phyloP scores from a whole-genome alignment of 2,888 invertebrate species.

The Cataglyphis livida region DNA sequence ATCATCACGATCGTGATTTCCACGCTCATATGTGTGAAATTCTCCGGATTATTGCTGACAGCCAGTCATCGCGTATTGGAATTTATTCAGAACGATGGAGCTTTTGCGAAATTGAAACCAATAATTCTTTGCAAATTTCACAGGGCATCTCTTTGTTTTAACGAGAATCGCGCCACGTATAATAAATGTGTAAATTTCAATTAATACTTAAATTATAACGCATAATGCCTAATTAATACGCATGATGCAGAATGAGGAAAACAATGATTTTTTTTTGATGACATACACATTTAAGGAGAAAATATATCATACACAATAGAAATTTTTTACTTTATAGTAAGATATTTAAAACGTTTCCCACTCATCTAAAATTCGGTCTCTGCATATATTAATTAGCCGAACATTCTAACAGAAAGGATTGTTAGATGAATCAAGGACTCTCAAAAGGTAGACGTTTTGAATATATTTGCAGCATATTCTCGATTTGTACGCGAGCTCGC shows the following conservation, averaged over 20 bases:
- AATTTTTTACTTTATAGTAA: not conserved
- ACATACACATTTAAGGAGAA: not conserved
- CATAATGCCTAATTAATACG: not conserved
- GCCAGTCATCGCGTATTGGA: not conserved
- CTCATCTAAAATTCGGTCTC: slow-evolving; percentile 8
- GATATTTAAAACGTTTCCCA: not conserved
- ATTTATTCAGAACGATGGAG: slow-evolving; percentile 41
- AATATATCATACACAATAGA: not conserved
- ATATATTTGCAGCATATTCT: slow-evolving; percentile 42
- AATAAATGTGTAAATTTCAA: slow-evolving; percentile 32
- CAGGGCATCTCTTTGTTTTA: slow-evolving; percentile 31
- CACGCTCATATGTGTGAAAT: slow-evolving; percentile 12
- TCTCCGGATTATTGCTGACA: slow-evolving; percentile 40
- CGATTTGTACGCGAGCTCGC: slow-evolving; percentile 46
- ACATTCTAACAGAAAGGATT: slow-evolving; percentile 33
- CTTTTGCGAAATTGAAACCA: slow-evolving; percentile 51
- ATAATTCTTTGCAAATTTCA: slow-evolving; percentile 48
- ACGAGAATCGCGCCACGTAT: not conserved
- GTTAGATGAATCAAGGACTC: slow-evolving; percentile 32
- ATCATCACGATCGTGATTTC: slow-evolving; percentile 47
- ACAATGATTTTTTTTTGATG: not conserved
- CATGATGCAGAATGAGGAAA: not conserved
- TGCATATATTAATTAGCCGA: slow-evolving; percentile 40
- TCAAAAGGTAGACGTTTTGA: slow-evolving; percentile 45
- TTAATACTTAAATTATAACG: slow-evolving; percentile 3